Conservation (phyloP, 2,113 vertebrate species). For the Chaetodon trifascialis region DNA sequence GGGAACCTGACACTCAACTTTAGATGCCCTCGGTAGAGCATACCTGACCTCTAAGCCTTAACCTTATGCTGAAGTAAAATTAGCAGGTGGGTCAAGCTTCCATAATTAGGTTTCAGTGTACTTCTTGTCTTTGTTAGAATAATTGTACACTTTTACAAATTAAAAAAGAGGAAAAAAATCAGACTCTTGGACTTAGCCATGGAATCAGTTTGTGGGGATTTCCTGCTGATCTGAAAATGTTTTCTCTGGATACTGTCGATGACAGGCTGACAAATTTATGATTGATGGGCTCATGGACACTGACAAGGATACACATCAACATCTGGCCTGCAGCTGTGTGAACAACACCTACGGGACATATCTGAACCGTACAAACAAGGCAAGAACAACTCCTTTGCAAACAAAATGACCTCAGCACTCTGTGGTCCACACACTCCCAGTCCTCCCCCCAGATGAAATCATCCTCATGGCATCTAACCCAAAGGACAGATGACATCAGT, state of each 20-base stretch:
- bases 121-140: neutral
- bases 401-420: constrained; percentile 56
- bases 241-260: neutral
- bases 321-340: constrained; percentile 67
- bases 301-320: constrained; percentile 26
- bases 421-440: constrained; percentile 32
- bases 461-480: constrained; percentile 44
- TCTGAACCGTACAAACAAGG: constrained; percentile 9
- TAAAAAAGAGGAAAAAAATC: neutral
- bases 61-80: constrained; percentile 13
- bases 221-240: neutral
- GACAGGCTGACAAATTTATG: constrained; percentile 31
- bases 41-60: constrained; percentile 34
- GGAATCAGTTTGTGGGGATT: neutral
- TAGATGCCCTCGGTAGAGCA: constrained; percentile 26
- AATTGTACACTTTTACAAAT: neutral
- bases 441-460: constrained; percentile 58
- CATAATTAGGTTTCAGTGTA: neutral
- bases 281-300: constrained; percentile 27
- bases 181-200: neutral
- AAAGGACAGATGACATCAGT: constrained; percentile 54
- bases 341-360: constrained; percentile 53
- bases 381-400: constrained; percentile 17
- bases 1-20: constrained; percentile 58
- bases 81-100: constrained; percentile 12